Conservation (phyloP, 2,113 vertebrate genomes). For the Dicerorhinus sumatrensis region DNA sequence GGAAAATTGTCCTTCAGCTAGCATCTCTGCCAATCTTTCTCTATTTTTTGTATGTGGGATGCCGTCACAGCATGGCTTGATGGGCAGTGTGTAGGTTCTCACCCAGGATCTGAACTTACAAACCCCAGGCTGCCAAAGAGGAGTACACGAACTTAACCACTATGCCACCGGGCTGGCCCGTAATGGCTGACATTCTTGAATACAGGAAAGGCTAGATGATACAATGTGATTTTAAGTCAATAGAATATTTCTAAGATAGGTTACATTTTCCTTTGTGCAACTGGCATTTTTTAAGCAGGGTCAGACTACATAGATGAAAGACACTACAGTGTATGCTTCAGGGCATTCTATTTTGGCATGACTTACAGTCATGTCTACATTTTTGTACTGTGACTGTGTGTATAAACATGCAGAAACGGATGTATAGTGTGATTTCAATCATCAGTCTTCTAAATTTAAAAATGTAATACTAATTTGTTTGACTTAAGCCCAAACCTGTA, state of each 20-base stretch:
- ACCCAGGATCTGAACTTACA: too few relatives aligned
- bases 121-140: too few relatives aligned
- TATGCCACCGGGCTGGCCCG: too few relatives aligned
- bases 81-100: too few relatives aligned
- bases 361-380: background rate
- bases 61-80: too few relatives aligned
- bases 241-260: background rate
- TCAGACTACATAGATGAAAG: background rate
- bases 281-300: background rate
- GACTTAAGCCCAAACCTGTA: background rate
- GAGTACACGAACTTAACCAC: too few relatives aligned
- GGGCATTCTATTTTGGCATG: background rate
- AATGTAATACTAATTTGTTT: conserved; percentile 1
- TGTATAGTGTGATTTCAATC: background rate
- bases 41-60: too few relatives aligned
- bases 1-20: too few relatives aligned
- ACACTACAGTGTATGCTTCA: background rate
- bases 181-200: background rate
- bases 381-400: background rate
- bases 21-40: too few relatives aligned
- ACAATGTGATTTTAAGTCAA: background rate
- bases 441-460: conserved; percentile 38
- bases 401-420: background rate
- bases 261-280: background rate
- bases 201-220: background rate